Base-by-base conservation (phyloP, 2,888 invertebrate species). In the Tenthredo notha region DNA sequence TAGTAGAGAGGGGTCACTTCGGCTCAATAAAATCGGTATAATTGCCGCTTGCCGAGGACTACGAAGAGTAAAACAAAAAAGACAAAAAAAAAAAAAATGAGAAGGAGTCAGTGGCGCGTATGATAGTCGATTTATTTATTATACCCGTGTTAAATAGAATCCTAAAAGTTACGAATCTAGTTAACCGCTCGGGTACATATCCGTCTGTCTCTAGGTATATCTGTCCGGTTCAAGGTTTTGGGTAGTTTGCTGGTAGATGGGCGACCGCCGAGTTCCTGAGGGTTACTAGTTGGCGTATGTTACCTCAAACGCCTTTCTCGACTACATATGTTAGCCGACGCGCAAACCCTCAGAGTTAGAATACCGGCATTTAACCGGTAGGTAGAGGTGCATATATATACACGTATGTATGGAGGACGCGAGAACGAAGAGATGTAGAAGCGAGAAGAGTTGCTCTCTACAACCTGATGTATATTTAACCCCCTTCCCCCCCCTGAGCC, bases 11-110 rank as follows among this genome's bases (percentile, higher is more conserved):
- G 88, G 89, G 88, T 86, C 86, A 87, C 86, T 86, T 86, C 83
- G 85, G 47, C 84, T 85, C 88, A 90, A 91, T 91, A 91, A 91
- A 91, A 89, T 90, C 88, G 91, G 90, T 91, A 91, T 91, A 91
- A 91, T 91, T 90, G 91, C 90, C 88, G 83, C 86, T 21, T 21
- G 21, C 18, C 47, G 29, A 29, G 54, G 50, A 77, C 15, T 37
- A 37, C 6, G 33, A 33, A 43, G 40, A 12, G 33, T 2, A 15
- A 12, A n/a, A 40, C 40, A 9, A 72, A 72, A 10, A 29, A 21
- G 10, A 40, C 21, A 9, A 72, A 72, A 33, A 33, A 10, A 29
- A 12, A n/a, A 40, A 72, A 9, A 43, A 74, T n/a, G 10, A 74
- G 40, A 43, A n/a, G 12, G 21, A n/a, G 15, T 6, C 9, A 21